Base-by-base conservation (phyloP, 2,113 vertebrate species). In the Acrocephalus kingi region DNA sequence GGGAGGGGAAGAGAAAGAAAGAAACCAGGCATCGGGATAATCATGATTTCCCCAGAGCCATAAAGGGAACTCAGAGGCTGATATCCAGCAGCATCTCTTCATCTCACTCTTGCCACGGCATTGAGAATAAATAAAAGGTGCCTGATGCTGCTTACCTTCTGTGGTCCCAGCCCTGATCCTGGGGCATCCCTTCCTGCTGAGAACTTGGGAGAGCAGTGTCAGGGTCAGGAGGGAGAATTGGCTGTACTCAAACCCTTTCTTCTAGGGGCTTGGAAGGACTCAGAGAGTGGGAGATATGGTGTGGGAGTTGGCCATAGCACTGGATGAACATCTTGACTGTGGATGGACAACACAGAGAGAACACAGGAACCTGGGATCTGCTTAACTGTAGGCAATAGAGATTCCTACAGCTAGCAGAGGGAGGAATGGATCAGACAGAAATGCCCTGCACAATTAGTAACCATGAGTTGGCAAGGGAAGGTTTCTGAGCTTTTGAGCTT, bases 21-120 rank as follows among this genome's bases (percentile, higher is more conserved):
- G 73, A 94, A 93, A 79, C 17, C 73, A 93, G 77, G 77, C 84
- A 87, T 94, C 81, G 54, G 76, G 91, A 89, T 94, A 91, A 89
- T 96, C 5, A 49, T 94, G 89, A 91, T 95, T 94, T 94, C 91
- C 87, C 81, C 58, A 94, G 91, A 94, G 86, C 84, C n/a, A 0
- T 22, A 69, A 55, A 81, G 73, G 81, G 84, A 95, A 52, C 41
- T 89, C 80, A 16, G 84, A 87, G 27, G 45, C 73, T 84, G 84
- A 81, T 68, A 89, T 52, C 87, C 91, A 94, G 77, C 84, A 82
- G 77, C 80, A 91, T 87, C 73, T 94, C 84, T 95, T 75, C 19
- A 1, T 89, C 89, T 94, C 9, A 2, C 64, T 86, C 73, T 81
- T 78, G 66, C 83, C 54, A 84, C 56, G 64, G 77, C 62, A 31